phyloP scores from a whole-genome alignment of 2,113 vertebrate species.

The Poecilia latipinna region DNA sequence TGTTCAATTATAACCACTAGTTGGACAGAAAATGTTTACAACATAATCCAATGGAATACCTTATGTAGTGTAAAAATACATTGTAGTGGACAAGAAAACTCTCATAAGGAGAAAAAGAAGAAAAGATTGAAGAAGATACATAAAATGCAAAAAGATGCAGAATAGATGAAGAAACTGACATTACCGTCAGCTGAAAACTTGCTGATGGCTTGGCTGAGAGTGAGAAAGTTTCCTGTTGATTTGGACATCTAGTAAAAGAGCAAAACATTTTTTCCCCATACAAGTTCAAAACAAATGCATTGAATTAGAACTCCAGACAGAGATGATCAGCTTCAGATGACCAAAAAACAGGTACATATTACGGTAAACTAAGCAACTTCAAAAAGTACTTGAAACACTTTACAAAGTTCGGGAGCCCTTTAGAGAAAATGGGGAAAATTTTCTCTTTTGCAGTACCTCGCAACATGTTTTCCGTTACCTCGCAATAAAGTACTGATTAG shows the following conservation, averaged over 20 bases:
- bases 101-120: background rate
- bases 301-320: background rate
- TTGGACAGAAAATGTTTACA: background rate
- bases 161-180: conserved; percentile 22
- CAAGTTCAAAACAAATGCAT: no score
- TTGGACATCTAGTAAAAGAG: conserved; percentile 93
- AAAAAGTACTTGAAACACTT: background rate
- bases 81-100: background rate
- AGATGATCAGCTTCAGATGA: background rate
- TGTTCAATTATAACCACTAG: no score
- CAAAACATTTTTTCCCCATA: no score
- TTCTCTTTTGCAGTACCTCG: no score
- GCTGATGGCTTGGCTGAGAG: conserved; percentile 86
- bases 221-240: conserved; percentile 98
- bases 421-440: no score
- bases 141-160: conserved; percentile 2
- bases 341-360: background rate
- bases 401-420: no score
- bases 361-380: no score
- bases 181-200: conserved; percentile 98
- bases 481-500: no score
- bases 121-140: background rate
- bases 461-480: no score
- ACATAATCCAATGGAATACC: background rate
- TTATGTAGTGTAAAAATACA: background rate